These are phyloP conservation scores for Agelaius phoeniceus DNA, from an alignment of 2,113 vertebrate species.

Conservation along the genomic window DNA sequence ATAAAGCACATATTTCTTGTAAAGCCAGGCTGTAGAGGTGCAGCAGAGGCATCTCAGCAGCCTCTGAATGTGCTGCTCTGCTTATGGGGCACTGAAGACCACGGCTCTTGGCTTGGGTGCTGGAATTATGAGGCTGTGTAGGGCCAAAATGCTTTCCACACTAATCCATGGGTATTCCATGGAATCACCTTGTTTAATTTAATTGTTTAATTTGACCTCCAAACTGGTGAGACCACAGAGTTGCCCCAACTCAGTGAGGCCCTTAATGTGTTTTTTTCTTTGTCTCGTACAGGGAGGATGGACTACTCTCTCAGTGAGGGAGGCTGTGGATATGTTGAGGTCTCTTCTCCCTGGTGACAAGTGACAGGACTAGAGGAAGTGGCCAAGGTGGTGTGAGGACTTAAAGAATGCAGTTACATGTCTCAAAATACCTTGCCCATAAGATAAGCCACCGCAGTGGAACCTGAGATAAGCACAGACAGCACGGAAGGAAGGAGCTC, in stretches of 20 bases:
- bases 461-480: neutral
- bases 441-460: too few species aligned
- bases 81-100: neutral
- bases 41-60: neutral
- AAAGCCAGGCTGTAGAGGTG: neutral
- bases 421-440: neutral
- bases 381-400: neutral
- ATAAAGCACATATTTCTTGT: neutral
- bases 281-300: neutral
- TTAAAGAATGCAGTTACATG: neutral
- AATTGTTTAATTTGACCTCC: neutral
- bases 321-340: neutral
- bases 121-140: neutral
- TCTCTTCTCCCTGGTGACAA: neutral
- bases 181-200: neutral
- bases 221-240: neutral
- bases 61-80: neutral
- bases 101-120: rapidly evolving
- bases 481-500: neutral
- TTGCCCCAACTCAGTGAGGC: neutral
- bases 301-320: neutral
- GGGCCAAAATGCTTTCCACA: neutral
- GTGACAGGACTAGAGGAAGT: neutral
- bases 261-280: neutral
- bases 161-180: neutral